These are phyloP conservation scores for Misgurnus anguillicaudatus DNA, from an alignment of 2,113 vertebrate species.

Conservation along the genomic window DNA sequence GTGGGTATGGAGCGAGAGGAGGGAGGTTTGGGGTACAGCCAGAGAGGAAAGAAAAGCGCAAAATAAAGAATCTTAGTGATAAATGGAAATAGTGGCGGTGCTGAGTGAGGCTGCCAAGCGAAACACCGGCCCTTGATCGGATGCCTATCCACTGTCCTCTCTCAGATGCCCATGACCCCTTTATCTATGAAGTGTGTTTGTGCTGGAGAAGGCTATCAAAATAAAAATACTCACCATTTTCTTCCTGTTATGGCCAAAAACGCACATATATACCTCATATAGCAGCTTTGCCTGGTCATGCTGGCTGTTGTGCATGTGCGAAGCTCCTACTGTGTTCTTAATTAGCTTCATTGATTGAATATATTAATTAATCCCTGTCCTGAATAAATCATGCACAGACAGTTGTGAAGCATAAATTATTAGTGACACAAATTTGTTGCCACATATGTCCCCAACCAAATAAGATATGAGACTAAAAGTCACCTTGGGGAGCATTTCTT, in stretches of 20 bases:
- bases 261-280: neutral
- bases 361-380: slow-evolving; percentile 57
- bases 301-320: slow-evolving; percentile 43
- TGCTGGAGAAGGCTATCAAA: slow-evolving; percentile 13
- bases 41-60: neutral
- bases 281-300: slow-evolving; percentile 33
- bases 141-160: slow-evolving; percentile 28
- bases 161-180: slow-evolving; percentile 16
- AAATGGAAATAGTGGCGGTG: slow-evolving; percentile 50
- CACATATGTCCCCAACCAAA: slow-evolving; percentile 30
- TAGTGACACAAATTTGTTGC: slow-evolving; percentile 39
- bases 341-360: slow-evolving; percentile 61
- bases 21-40: neutral
- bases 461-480: slow-evolving; percentile 24
- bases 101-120: slow-evolving; percentile 39
- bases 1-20: slow-evolving; percentile 3
- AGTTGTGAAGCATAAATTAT: slow-evolving; percentile 51
- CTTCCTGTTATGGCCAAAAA: neutral
- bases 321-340: slow-evolving; percentile 55
- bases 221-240: slow-evolving; percentile 17
- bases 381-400: slow-evolving; percentile 58
- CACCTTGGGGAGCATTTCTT: slow-evolving; percentile 33
- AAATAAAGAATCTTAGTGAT: slow-evolving; percentile 33
- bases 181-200: slow-evolving; percentile 29
- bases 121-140: slow-evolving; percentile 39